These are phyloP conservation scores for Polyploca ridens DNA, from an alignment of 2,888 invertebrate species.

Conservation along the genomic window DNA sequence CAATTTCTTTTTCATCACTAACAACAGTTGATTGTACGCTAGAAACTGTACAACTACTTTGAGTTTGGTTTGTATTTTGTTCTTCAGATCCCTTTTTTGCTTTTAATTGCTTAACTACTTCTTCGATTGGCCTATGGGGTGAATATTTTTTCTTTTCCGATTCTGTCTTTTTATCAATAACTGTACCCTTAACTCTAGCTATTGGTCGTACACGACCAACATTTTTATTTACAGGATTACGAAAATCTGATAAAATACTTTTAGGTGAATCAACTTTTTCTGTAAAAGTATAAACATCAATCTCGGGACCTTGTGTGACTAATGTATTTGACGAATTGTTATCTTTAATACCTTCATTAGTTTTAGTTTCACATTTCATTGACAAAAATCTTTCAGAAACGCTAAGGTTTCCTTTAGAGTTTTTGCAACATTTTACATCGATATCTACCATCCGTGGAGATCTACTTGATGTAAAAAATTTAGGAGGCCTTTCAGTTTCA, in stretches of 20 bases:
- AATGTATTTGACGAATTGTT: constrained; percentile 62
- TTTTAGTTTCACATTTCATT: constrained; percentile 70
- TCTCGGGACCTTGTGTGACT: constrained; percentile 73
- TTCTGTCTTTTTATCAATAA: constrained; percentile 76
- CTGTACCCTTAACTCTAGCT: constrained; percentile 79
- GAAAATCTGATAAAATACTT: constrained; percentile 75
- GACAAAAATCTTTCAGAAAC: constrained; percentile 76
- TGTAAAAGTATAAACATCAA: constrained; percentile 79
- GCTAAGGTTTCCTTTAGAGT: constrained; percentile 75
- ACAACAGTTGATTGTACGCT: constrained; percentile 40
- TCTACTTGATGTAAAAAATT: constrained; percentile 76
- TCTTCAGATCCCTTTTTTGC: constrained; percentile 75
- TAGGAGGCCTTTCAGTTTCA: constrained; percentile 74
- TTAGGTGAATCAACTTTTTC: constrained; percentile 81
- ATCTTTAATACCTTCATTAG: constrained; percentile 63
- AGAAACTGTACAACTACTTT: constrained; percentile 37
- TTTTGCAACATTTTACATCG: constrained; percentile 77
- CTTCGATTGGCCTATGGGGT: constrained; percentile 78
- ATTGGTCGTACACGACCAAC: constrained; percentile 77
- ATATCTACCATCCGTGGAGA: constrained; percentile 76
- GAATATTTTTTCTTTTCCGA: constrained; percentile 77
- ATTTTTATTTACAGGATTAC: constrained; percentile 70
- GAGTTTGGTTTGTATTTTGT: constrained; percentile 44
- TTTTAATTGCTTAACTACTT: constrained; percentile 77
- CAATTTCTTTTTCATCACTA: constrained; percentile 49